Evolutionary conservation across 2,888 invertebrate species (phyloP).

Genomic region (Meiosimyza platycephala): DNA sequence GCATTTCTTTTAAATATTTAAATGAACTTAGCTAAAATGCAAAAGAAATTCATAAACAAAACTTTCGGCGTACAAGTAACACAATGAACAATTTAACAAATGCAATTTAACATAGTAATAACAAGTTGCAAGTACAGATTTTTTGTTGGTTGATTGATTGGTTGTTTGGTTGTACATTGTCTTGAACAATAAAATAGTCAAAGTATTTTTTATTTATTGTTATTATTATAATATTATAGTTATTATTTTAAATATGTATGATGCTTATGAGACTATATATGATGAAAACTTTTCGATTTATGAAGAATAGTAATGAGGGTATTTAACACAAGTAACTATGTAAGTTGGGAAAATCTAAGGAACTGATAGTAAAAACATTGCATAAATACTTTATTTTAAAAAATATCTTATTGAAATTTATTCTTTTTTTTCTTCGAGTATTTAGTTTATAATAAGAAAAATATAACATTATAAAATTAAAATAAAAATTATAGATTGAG

Average conservation of each 20-base stretch:
- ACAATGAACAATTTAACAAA: conserved; percentile 21
- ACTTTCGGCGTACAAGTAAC: not conserved
- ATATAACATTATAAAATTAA: conserved; percentile 16
- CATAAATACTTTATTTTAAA: conserved; percentile 1
- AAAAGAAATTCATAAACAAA: conserved; percentile 18
- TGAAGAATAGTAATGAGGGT: conserved; percentile 29
- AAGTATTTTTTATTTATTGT: not conserved
- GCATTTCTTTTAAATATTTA: not conserved
- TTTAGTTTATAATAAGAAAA: conserved; percentile 13
- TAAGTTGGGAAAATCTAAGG: too few species aligned
- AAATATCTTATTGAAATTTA: not conserved
- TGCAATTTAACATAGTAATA: conserved; percentile 6
- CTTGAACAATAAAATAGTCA: conserved; percentile 10
- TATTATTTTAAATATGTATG: conserved; percentile 18
- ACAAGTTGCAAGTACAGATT: conserved; percentile 29
- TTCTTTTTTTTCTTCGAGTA: conserved; percentile 12
- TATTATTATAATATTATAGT: conserved; percentile 3
- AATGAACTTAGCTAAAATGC: conserved; percentile 10
- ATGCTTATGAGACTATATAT: conserved; percentile 34
- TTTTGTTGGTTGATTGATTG: conserved; percentile 38
- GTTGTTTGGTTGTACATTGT: conserved; percentile 33
- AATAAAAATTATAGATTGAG: conserved; percentile 43
- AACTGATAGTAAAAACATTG: conserved; percentile 11
- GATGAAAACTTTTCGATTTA: conserved; percentile 37
- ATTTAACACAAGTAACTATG: not conserved